A percentile compares a stretch with the other conserved stretches of the same genome.
These are phyloP conservation scores for Hololepta plana DNA, from an alignment of 2,888 invertebrate genomes.

Conservation along the genomic window DNA sequence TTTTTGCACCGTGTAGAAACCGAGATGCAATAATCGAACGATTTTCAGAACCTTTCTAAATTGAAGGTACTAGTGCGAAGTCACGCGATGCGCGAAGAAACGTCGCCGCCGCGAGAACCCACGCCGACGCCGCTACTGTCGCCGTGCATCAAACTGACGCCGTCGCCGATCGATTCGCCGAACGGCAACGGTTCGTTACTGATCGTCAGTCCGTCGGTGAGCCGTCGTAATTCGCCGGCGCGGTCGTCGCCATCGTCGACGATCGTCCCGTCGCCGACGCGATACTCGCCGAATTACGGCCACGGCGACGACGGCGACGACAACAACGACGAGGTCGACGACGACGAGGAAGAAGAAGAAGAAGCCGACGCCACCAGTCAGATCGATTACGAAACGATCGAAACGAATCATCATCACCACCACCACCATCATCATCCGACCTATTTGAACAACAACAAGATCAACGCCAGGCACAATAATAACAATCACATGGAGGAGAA, in stretches of 20 bases:
- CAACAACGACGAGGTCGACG: too few species aligned
- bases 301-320: slow-evolving; percentile 1
- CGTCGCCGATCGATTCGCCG: slow-evolving; percentile 15
- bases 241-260: slow-evolving; percentile 20
- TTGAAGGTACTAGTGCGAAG: slow-evolving; percentile 72
- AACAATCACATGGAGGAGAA: slow-evolving; percentile 5
- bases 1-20: too few species aligned
- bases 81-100: slow-evolving; percentile 77
- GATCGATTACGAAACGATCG: slow-evolving; percentile 7
- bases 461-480: slow-evolving; percentile 2
- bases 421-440: slow-evolving; percentile 1
- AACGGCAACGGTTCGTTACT: slow-evolving; percentile 15
- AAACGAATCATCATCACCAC: neutral
- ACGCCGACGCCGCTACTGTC: slow-evolving; percentile 10
- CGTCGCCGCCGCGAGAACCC: slow-evolving; percentile 36
- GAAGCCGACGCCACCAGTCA: too few species aligned
- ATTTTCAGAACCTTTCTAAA: slow-evolving; percentile 46
- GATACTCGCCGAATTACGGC: slow-evolving; percentile 3
- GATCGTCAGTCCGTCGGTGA: slow-evolving; percentile 19
- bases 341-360: too few species aligned
- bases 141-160: slow-evolving; percentile 21
- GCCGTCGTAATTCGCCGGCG: slow-evolving; percentile 16
- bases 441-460: slow-evolving; percentile 6
- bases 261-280: slow-evolving; percentile 18
- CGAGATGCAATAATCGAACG: neutral